Conservation (phyloP, 1,140 invertebrate genomes). For the Calycopis cecrops region DNA sequence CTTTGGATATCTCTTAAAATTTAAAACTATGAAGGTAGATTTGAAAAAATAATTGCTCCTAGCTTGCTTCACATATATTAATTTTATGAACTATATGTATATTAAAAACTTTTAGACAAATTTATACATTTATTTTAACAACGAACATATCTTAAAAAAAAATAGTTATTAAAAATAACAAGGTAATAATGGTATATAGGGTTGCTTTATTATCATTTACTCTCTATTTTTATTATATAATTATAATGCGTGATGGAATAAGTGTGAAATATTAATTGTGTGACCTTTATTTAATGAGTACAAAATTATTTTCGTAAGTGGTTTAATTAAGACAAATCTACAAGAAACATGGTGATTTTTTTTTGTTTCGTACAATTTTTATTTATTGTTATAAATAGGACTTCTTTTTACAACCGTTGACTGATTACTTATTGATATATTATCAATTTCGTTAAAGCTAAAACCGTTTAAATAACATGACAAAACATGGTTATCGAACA, state of each 20-base stretch:
- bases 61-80: no score
- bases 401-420: no score
- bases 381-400: conserved; percentile 2
- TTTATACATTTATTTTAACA: background rate
- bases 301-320: conserved; percentile 1
- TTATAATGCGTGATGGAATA: background rate
- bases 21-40: no score
- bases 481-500: no score
- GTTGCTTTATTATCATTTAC: background rate
- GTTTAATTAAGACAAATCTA: background rate
- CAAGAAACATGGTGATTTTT: background rate
- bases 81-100: no score
- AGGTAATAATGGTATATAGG: background rate
- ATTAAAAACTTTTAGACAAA: no score
- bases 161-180: background rate
- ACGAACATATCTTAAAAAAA: conserved; percentile 6
- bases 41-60: no score
- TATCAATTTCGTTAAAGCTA: no score
- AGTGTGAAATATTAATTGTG: conserved; percentile 2
- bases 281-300: conserved; percentile 9
- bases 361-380: conserved; percentile 9
- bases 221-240: background rate
- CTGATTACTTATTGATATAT: no score
- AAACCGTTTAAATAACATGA: no score
- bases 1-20: no score